phyloP scores from a whole-genome alignment of 1,140 invertebrate genomes.

The Drosophila novamexicana region DNA sequence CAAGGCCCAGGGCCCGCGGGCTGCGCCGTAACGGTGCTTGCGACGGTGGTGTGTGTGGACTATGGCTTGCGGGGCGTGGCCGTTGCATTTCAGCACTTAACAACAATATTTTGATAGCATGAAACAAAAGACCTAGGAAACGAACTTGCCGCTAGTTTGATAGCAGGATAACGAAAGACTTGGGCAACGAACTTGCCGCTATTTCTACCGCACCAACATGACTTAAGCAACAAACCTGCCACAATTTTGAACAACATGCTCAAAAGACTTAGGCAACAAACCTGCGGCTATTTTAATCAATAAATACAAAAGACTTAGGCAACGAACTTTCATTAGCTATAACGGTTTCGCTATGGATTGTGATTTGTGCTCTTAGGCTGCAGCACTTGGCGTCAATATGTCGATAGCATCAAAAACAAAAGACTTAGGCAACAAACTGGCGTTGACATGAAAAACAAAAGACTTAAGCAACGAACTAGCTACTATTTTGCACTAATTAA shows the following conservation, averaged over 20 bases:
- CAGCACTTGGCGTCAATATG: constrained; percentile 5
- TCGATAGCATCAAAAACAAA: constrained; percentile 12
- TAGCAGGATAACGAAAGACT: constrained; percentile 66
- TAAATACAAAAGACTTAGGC: constrained; percentile 58
- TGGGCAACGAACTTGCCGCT: constrained; percentile 69
- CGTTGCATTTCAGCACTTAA: constrained; percentile 13
- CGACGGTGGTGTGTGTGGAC: not conserved
- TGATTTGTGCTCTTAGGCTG: constrained; percentile 3
- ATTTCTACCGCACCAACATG: not conserved
- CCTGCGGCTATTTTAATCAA: not conserved
- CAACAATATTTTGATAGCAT: constrained; percentile 29
- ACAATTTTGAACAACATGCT: not conserved
- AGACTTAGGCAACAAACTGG: constrained; percentile 14
- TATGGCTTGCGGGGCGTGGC: constrained; percentile 3
- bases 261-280: constrained; percentile 9
- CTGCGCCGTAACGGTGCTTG: constrained; percentile 39
- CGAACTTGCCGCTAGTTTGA: constrained; percentile 36
- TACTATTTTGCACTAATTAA: constrained; percentile 60
- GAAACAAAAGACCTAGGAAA: constrained; percentile 68
- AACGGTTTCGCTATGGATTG: not conserved
- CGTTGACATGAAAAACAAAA: constrained; percentile 7
- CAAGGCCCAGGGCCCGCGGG: not conserved
- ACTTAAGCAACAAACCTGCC: constrained; percentile 10
- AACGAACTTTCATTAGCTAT: constrained; percentile 54
- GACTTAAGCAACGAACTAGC: constrained; percentile 29